Conservation (phyloP, 2,113 vertebrate genomes). For the Muntiacus reevesi region DNA sequence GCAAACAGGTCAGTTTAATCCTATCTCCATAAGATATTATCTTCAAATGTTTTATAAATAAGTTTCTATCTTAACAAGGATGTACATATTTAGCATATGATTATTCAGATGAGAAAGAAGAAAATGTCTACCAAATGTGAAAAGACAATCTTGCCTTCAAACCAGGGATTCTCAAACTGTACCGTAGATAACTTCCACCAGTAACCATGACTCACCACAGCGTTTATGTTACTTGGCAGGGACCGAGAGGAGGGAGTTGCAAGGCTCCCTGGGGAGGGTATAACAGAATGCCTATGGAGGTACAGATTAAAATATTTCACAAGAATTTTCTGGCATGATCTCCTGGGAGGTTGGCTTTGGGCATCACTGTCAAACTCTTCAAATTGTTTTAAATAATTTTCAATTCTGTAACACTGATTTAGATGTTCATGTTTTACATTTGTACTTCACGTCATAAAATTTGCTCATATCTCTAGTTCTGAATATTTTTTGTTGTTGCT, state of each 20-base stretch:
- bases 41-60: constrained; percentile 20
- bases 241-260: neutral
- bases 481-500: neutral
- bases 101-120: neutral
- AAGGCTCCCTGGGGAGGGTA: neutral
- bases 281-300: neutral
- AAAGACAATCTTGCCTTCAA: neutral
- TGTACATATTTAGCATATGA: neutral
- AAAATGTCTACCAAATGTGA: constrained; percentile 1
- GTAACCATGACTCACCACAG: neutral
- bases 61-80: neutral
- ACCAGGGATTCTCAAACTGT: neutral
- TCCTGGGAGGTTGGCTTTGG: neutral
- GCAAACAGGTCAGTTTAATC: neutral
- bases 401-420: neutral
- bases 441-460: neutral
- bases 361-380: neutral
- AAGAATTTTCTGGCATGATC: neutral
- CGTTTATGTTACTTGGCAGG: neutral
- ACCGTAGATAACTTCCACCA: neutral
- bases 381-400: neutral
- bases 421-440: neutral
- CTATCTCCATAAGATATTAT: neutral
- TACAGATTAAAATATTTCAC: neutral
- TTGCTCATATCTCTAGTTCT: neutral